Evolutionary conservation across 2,797 vertebrate species (phyloP).

Genomic region (Mustela erminea): DNA sequence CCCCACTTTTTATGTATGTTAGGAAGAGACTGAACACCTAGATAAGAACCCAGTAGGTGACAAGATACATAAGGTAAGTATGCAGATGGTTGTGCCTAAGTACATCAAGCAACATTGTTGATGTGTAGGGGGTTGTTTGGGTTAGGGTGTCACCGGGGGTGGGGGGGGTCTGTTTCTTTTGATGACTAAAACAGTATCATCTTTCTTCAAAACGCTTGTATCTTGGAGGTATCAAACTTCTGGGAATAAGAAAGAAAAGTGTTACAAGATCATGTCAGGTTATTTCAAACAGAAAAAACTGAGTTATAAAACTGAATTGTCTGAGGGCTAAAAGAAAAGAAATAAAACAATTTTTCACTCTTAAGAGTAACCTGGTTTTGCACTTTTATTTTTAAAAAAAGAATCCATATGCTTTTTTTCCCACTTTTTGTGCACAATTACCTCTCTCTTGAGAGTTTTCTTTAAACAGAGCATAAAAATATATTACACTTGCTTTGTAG

Average conservation of each 20-base stretch:
- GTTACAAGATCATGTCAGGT: slow-evolving; percentile 74
- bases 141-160: rapidly evolving
- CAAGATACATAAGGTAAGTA: background rate
- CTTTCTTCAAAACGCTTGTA: slow-evolving; percentile 52
- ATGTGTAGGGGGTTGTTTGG: background rate
- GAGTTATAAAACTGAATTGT: slow-evolving; percentile 39
- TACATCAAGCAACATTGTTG: rapidly evolving
- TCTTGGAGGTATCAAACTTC: slow-evolving; percentile 68
- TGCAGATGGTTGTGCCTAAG: background rate
- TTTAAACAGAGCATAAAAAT: slow-evolving; percentile 5
- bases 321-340: slow-evolving; percentile 17
- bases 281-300: slow-evolving; percentile 70
- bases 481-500: slow-evolving; percentile 13
- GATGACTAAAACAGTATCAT: background rate
- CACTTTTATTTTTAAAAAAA: background rate
- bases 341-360: background rate
- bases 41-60: background rate
- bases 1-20: background rate
- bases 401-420: background rate
- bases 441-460: background rate
- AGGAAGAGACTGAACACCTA: background rate
- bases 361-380: background rate
- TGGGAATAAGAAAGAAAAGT: slow-evolving; percentile 76
- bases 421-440: background rate
- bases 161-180: background rate